Base-by-base conservation (phyloP, 2,113 vertebrate genomes). In the Motacilla alba region DNA sequence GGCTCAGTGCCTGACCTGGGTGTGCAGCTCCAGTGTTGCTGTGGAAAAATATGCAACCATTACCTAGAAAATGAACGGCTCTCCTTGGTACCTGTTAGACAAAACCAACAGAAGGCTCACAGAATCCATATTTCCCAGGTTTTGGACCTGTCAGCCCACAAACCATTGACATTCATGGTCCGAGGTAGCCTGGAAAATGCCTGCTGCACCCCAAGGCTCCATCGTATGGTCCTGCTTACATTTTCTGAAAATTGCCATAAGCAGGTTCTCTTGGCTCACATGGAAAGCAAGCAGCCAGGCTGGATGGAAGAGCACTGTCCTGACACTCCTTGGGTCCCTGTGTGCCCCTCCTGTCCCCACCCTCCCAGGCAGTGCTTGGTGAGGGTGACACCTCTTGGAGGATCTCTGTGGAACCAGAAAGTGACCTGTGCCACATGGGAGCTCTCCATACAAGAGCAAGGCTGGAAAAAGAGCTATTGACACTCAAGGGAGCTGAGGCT, bases 191-290 rank as follows among this genome's bases (percentile, higher is more conserved):
- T 80, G 44, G 46, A 66, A 91, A 68, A n/a, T n/a, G 22, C 49
- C 59, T 73, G 63, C 43, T 8, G 2, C 33, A 13, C 0, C 1
- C 9, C 47, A 49, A 60, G 37, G 27, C 12, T 74, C 23, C 33
- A 46, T 55, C 69, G 31, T 33, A 35, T 16, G 21, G 11, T 21
- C 16, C 24, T 47, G 15, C 20, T 69, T 55, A 33, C 2, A 6
- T 78, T 81, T 82, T 70, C n/a, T 3, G 3, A 70, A 69, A 66
- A 44, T 15, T 77, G 60, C 26, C 28, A 11, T 39, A 26, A 43
- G 12, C 44, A 74, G 15, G 21, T 43, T 87, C 31, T 74, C 67
- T 13, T 30, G 67, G 66, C 22, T 85, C 58, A 14, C 26, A 26
- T 24, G 41, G 37, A 37, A 44, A 35, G 37, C 0, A 3, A 92